phyloP scores from a whole-genome alignment of 2,113 vertebrate species.

The Sturnira hondurensis region DNA sequence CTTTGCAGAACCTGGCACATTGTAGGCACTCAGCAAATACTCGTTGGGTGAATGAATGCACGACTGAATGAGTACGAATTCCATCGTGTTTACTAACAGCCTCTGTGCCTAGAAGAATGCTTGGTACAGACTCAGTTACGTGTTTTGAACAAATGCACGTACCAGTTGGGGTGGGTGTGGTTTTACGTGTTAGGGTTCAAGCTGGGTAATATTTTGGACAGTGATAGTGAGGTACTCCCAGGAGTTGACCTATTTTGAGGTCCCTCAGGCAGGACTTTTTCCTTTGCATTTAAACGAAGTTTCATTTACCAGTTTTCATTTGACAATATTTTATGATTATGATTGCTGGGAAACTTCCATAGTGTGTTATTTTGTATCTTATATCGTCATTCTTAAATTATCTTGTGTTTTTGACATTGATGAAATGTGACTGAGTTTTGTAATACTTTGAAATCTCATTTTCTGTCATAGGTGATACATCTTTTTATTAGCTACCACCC shows the following conservation, averaged over 20 bases:
- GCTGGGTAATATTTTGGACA: not conserved
- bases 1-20: not conserved
- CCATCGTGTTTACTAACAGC: not conserved
- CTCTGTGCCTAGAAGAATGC: not conserved
- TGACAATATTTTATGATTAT: not conserved
- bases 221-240: not conserved
- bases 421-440: not conserved
- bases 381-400: not conserved
- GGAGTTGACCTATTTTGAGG: not conserved
- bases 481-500: not conserved
- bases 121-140: not conserved
- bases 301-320: not conserved
- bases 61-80: not conserved
- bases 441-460: conserved; percentile 11
- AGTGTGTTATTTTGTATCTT: not conserved
- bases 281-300: not conserved
- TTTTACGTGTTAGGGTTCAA: not conserved
- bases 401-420: not conserved
- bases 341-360: not conserved
- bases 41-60: not conserved
- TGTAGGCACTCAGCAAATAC: not conserved
- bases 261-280: not conserved
- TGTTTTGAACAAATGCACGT: not conserved
- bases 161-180: too few species aligned
- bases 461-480: not conserved